Evolutionary conservation across 1,140 invertebrate genomes (phyloP).

Genomic region (Planococcus citri): DNA sequence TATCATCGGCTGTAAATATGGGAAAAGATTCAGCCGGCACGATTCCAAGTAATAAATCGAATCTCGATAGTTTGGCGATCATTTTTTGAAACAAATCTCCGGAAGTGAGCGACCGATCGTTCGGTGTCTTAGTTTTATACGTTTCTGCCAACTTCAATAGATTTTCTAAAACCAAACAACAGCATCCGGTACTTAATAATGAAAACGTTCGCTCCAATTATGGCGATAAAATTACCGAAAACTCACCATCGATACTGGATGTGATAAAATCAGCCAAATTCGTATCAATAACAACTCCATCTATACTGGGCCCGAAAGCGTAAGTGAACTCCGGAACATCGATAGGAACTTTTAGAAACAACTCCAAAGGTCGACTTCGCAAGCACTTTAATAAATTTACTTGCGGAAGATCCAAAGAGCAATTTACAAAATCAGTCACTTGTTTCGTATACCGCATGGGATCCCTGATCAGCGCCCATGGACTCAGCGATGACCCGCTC

Average conservation of each 20-base stretch:
- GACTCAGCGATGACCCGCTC: constrained; percentile 86
- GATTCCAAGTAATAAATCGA: constrained; percentile 88
- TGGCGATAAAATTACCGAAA: background rate
- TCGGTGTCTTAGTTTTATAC: background rate
- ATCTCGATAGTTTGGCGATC: constrained; percentile 58
- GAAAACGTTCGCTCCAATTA: background rate
- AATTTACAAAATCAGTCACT: constrained; percentile 75
- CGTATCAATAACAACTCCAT: constrained; percentile 77
- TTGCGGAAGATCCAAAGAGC: constrained; percentile 58
- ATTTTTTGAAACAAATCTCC: constrained; percentile 41
- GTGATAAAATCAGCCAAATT: constrained; percentile 27
- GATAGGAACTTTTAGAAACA: constrained; percentile 53
- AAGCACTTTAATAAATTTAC: constrained; percentile 70
- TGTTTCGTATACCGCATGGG: constrained; percentile 74
- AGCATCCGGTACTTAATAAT: background rate
- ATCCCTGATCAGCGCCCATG: constrained; percentile 80
- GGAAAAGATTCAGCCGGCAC: constrained; percentile 75
- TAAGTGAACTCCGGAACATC: constrained; percentile 68
- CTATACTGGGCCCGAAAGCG: constrained; percentile 79
- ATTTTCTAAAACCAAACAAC: background rate
- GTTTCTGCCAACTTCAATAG: background rate
- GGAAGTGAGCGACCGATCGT: background rate
- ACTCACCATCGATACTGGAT: background rate
- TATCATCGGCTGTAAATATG: constrained; percentile 77
- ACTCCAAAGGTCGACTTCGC: constrained; percentile 59